Conservation (phyloP, 2,797 vertebrate species). For the Centropyge bicolor region DNA sequence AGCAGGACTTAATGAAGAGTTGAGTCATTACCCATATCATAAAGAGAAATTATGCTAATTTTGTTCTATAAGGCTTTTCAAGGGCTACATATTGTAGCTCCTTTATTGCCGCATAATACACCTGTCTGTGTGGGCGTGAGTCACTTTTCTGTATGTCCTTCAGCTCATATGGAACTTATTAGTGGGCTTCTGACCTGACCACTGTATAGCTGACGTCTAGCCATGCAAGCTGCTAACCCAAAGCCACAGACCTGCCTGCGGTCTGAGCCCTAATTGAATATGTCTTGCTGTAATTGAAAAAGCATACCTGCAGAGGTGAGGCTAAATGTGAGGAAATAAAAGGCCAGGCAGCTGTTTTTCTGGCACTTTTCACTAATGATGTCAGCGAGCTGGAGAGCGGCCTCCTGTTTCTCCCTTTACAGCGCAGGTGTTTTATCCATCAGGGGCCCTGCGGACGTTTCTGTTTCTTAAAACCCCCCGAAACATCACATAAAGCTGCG, state of each 20-base stretch:
- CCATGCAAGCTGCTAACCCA: constrained; percentile 26
- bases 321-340: constrained; percentile 18
- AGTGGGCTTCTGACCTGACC: constrained; percentile 35
- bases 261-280: constrained; percentile 46
- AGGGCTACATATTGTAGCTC: constrained; percentile 4
- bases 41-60: not conserved
- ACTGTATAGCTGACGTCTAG: constrained; percentile 16
- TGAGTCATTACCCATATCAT: constrained; percentile 4
- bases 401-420: constrained; percentile 36
- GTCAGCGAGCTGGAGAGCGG: constrained; percentile 26
- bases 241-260: constrained; percentile 23
- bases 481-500: constrained; percentile 23
- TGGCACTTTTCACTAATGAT: constrained; percentile 34
- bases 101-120: constrained; percentile 15
- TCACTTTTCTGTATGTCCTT: constrained; percentile 26
- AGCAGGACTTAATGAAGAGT: not conserved
- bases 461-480: not conserved
- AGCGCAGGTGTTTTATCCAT: constrained; percentile 69
- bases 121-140: constrained; percentile 35
- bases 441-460: constrained; percentile 14
- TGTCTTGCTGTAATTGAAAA: constrained; percentile 35
- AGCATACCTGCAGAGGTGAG: constrained; percentile 44
- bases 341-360: constrained; percentile 17
- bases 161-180: constrained; percentile 36
- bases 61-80: constrained; percentile 5